These are phyloP conservation scores for Vimba vimba DNA, from an alignment of 2,113 vertebrate genomes.

Conservation along the genomic window DNA sequence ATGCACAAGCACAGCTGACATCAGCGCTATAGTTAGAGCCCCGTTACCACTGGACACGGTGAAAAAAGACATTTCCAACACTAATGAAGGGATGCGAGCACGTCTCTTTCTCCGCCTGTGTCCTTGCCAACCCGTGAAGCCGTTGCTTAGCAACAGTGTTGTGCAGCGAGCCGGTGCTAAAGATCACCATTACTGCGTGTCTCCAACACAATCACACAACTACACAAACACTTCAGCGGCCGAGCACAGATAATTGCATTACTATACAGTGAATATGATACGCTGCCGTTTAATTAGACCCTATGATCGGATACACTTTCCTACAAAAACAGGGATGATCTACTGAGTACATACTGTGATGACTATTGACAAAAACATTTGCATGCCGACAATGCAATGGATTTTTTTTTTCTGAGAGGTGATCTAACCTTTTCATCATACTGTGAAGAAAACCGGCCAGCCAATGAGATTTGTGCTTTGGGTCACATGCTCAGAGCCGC, in stretches of 20 bases:
- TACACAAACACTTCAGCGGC: neutral
- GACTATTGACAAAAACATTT: no score
- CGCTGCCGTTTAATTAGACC: neutral
- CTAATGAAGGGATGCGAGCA: slow-evolving; percentile 14
- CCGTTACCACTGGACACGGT: slow-evolving; percentile 5
- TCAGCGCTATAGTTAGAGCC: slow-evolving; percentile 10
- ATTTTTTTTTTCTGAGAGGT: neutral
- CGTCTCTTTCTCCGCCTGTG: slow-evolving; percentile 54
- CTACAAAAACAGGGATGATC: neutral
- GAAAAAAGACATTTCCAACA: slow-evolving; percentile 30
- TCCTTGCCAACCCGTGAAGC: slow-evolving; percentile 67
- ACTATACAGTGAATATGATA: neutral
- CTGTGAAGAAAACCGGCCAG: neutral
- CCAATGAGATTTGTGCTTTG: neutral
- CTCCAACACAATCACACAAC: slow-evolving; percentile 24
- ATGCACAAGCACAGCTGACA: slow-evolving; percentile 11
- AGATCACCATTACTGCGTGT: slow-evolving; percentile 66
- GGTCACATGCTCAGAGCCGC: neutral
- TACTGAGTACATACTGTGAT: neutral
- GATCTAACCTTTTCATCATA: neutral
- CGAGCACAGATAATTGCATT: neutral
- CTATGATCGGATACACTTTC: neutral
- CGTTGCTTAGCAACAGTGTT: slow-evolving; percentile 77
- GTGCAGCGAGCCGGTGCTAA: slow-evolving; percentile 66
- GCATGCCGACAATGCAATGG: no score